Base-by-base conservation (phyloP, 2,888 invertebrate genomes). In the Diplolepis rosae region DNA sequence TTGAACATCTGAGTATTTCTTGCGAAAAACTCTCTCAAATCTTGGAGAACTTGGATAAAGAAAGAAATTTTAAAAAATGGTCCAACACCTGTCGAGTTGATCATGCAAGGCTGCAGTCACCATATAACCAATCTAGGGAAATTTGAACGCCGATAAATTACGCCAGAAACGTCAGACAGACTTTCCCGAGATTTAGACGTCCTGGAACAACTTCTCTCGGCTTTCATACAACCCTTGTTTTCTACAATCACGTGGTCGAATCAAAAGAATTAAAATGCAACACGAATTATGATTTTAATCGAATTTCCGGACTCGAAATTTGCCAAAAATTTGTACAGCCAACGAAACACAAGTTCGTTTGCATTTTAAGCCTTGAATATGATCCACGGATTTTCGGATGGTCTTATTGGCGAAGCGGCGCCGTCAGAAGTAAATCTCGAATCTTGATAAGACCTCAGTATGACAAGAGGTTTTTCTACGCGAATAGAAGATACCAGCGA, bases 261-360 rank as follows among this genome's bases (percentile, higher is more conserved):
- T 54, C 13, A 32, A 11, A 9, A 54, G 54, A 54, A 15, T 30
- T 30, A 54, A 54, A 9, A 18, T 32, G 18, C 32, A 54, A 30
- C 18, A 32, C 45, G 32, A 18, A 15, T 18, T 32, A 32, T 11
- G 11, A 54, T 4, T 18, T 54, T 7, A 15, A 54, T 18, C 18
- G 30, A 52, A 52, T 52, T 52, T 28, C 52, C 3, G 28, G 27
- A 28, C n/a, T 27, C 7, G 39, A 39, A 39, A 39, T 39, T 30
- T 15, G 52, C 9, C 52, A n/a, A 52, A 52, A 28, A 28, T 4
- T 32, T 54, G 30, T 28, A 54, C 54, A 54, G 54, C 54, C 54
- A 54, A 15, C 18, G 32, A 32, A 54, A 54, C 18, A 54, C 32
- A 18, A 28, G 7, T 54, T 54, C 11, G 0, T 7, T 15, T 15